Conservation (phyloP, 2,797 vertebrate genomes). For the Bradypus variegatus region DNA sequence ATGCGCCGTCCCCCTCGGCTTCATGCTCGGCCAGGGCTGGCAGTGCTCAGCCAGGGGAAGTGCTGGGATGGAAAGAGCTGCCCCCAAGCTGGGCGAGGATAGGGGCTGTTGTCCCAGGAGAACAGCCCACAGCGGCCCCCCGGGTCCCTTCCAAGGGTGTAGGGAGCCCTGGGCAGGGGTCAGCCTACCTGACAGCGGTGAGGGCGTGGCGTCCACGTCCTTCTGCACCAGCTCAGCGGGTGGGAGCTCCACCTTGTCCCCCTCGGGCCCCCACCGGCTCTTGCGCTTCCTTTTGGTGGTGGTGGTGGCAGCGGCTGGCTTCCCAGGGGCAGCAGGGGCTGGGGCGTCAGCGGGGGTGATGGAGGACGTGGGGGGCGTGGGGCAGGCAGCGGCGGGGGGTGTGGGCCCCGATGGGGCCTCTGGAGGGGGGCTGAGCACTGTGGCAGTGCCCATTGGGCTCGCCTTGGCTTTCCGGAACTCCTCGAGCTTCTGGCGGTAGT, state of each 20-base stretch:
- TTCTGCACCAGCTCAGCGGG: constrained; percentile 70
- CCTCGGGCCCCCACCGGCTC: constrained; percentile 95
- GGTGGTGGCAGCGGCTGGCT: constrained; percentile 11
- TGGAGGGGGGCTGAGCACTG: constrained; percentile 3
- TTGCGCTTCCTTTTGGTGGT: constrained; percentile 89
- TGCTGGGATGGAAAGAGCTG: too few relatives aligned
- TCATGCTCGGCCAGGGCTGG: too few relatives aligned
- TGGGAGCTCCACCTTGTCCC: constrained; percentile 90
- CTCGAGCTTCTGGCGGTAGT: constrained; percentile 87
- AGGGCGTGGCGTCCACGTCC: constrained; percentile 67
- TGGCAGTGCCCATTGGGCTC: constrained; percentile 33
- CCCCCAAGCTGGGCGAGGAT: too few relatives aligned
- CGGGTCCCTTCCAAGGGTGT: too few relatives aligned
- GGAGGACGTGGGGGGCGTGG: neutral
- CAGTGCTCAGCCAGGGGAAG: too few relatives aligned
- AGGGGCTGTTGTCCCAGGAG: too few relatives aligned
- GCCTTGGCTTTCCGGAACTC: constrained; percentile 78
- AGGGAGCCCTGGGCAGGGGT: too few relatives aligned
- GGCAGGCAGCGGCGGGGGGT: constrained; percentile 5
- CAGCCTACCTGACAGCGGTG: constrained; percentile 73
- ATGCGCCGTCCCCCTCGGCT: too few relatives aligned
- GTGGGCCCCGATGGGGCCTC: constrained; percentile 31
- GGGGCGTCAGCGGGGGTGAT: constrained; percentile 14
- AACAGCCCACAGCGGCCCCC: too few relatives aligned
- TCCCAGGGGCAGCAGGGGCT: neutral